Base-by-base conservation (phyloP, 1,140 invertebrate genomes). In the Ips typographus region DNA sequence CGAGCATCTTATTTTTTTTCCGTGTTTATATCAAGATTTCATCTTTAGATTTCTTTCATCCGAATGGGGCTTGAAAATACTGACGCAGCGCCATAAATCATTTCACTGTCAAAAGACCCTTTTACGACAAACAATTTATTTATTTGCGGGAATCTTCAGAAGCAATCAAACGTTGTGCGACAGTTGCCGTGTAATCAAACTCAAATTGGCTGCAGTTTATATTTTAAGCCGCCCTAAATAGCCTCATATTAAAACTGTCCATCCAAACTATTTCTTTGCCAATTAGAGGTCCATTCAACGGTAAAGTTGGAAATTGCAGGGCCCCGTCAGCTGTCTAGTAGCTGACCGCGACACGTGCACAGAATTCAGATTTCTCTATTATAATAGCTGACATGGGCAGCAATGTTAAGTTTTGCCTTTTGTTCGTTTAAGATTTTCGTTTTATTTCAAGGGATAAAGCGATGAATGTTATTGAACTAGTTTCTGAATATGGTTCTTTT, bases 271-370 rank as follows among this genome's bases (percentile, higher is more conserved):
- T 5, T 47, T 47, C n/a, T 4, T 47, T 47, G 44, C 4, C 44
- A 47, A 47, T 47, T 47, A 47, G n/a, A n/a, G 44, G 4, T 47
- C 4, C 44, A 47, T 47, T 47, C 44, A 47, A n/a, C n/a, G 44
- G 44, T 47, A 47, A 55, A 55, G 52, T 55, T 55, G 52, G 52
- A 55, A 55, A 55, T 55, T 55, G 52, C 52, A 38, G 6, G 53
- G 52, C 47, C 47, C n/a, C 62, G 62, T 52, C 62, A 41, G 62
- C 38, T 40, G 51, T 44, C 7, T 64, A 39, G 61, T 52, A 42
- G 40, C 63, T 57, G 64, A 65, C 64, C 64, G 41, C 52, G 53
- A 65, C 64, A 65, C 64, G 64, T 65, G 64, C 64, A 37, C 44
- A 57, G 64, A 51, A 65, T 65, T 22, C 22, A 42, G 44, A 65